Evolutionary conservation across 2,888 invertebrate species (phyloP).

Genomic region (Drosophila affinis): DNA sequence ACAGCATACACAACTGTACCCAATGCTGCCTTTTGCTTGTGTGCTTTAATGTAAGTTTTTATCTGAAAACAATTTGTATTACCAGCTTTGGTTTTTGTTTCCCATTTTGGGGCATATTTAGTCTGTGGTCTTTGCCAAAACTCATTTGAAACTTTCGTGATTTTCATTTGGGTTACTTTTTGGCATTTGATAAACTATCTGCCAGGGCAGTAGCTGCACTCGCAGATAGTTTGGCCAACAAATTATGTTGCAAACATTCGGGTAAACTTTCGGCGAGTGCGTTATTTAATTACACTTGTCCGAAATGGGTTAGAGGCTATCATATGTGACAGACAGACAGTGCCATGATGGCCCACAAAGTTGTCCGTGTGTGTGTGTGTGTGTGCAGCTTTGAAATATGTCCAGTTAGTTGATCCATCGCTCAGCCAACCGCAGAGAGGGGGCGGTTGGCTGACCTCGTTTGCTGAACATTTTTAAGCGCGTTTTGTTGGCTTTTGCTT

Average conservation of each 20-base stretch:
- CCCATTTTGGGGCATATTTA: not conserved
- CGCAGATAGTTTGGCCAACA: not conserved
- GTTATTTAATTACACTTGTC: conserved; percentile 35
- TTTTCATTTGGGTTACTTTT: conserved; percentile 17
- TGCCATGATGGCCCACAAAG: conserved; percentile 1
- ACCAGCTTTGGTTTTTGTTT: not conserved
- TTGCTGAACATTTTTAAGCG: conserved; percentile 71
- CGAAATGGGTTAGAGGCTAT: conserved; percentile 14
- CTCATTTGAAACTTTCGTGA: conserved; percentile 41
- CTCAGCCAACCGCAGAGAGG: conserved; percentile 20
- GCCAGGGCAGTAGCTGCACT: too few relatives aligned
- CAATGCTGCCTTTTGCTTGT: not conserved
- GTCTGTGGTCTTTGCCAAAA: conserved; percentile 34
- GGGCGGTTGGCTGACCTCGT: conserved; percentile 22
- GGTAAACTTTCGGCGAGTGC: conserved; percentile 40
- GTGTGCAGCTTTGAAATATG: conserved; percentile 16
- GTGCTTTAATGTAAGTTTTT: too few relatives aligned
- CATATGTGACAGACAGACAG: conserved; percentile 19
- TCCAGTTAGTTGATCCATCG: conserved; percentile 13
- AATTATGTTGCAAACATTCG: not conserved
- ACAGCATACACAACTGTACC: not conserved
- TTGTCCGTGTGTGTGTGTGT: not conserved
- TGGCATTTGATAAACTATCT: not conserved
- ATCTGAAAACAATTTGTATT: not conserved
- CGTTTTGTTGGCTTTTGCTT: conserved; percentile 71